Conservation (phyloP, 2,888 invertebrate species). For the Clusia tigrina region DNA sequence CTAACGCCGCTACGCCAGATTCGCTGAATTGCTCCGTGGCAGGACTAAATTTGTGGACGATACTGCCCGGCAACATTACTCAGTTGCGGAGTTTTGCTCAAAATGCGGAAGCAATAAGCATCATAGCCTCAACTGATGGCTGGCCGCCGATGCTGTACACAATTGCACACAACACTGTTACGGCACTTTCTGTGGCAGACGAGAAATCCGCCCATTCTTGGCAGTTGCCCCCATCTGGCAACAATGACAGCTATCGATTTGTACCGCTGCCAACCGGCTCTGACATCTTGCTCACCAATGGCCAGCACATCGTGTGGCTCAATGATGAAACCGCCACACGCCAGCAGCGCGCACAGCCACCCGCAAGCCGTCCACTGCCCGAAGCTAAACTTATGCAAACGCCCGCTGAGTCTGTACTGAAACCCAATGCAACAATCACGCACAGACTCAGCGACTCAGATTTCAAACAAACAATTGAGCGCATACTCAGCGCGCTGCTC, state of each 20-base stretch:
- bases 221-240: no score
- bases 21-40: slow-evolving; percentile 41
- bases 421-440: slow-evolving; percentile 31
- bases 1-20: slow-evolving; percentile 43
- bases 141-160: slow-evolving; percentile 30
- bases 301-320: slow-evolving; percentile 49
- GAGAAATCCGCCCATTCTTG: slow-evolving; percentile 35
- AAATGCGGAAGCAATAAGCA: slow-evolving; percentile 40
- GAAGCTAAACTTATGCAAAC: not conserved
- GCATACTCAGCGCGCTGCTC: slow-evolving; percentile 46
- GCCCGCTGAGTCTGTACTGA: slow-evolving; percentile 39
- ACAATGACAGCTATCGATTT: slow-evolving; percentile 35
- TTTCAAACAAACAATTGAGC: slow-evolving; percentile 37
- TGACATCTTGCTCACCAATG: slow-evolving; percentile 61
- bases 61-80: slow-evolving; percentile 32
- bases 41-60: slow-evolving; percentile 51
- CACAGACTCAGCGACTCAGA: slow-evolving; percentile 37
- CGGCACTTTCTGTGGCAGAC: slow-evolving; percentile 61
- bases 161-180: no score
- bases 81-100: not conserved
- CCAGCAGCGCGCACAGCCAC: slow-evolving; percentile 19
- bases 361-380: no score
- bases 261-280: slow-evolving; percentile 41
- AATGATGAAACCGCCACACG: not conserved
- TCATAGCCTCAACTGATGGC: slow-evolving; percentile 37